Evolutionary conservation across 2,888 invertebrate genomes (phyloP), one percentile per base, ranked within the genome.

Genomic region (Hypena proboscidalis): DNA sequence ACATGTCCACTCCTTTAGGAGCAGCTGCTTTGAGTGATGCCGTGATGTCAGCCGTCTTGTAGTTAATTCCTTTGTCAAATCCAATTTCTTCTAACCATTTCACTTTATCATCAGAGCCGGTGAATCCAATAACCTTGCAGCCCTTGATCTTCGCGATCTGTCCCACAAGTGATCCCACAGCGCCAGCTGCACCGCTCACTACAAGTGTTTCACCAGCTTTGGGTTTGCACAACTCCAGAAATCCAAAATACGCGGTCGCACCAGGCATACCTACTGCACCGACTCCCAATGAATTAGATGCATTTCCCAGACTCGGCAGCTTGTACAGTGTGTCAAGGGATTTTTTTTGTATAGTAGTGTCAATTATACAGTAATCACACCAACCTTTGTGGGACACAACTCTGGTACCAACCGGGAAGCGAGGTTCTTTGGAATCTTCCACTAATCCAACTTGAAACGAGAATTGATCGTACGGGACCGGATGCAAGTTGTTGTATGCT

Each of bases 121-220:
- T 93, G 62, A 95, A 93, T 0, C 95, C 96, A 53, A 96, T 94
- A 0, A 95, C 84, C 54, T 39, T 77, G 50, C 81, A 83, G 52
- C 93, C 94, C 79, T 93, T 93, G 14, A 95, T 92, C 77, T 95
- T 95, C 0, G 93, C 95, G 34, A 96, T 94, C 80, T 96, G 95
- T 1, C 95, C 95, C 0, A 95, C 95, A 6, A 93, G 70, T 38
- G 92, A 93, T 1, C 96, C 96, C 0, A 95, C 95, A 1, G 95
- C 95, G 1, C 96, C 96, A 0, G 94, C 95, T 1, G 95, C 96
- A 0, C 93, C 93, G 2, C 93, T 93, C 1, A 96, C 93, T 0
- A 95, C 93, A 0, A 96, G 92, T 0, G 93, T 94, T 68, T 95
- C 95, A 0, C 94, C 95, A 0, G 88, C 60, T 77, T 94, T 93